These are phyloP conservation scores for Drosophila baimaii DNA, from an alignment of 1,140 invertebrate genomes.

Conservation along the genomic window DNA sequence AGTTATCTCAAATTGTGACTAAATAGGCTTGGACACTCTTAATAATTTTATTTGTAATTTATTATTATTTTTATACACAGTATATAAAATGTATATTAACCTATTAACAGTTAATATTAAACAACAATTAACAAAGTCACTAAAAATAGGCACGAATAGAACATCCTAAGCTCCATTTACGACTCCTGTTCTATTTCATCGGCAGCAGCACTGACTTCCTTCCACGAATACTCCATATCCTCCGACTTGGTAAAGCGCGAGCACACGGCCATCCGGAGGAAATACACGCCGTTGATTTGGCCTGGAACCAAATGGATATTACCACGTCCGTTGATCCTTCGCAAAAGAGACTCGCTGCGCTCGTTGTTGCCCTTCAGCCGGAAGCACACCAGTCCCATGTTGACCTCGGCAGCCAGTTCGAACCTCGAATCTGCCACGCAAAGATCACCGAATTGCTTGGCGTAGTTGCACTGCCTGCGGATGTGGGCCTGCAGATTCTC, in stretches of 20 bases:
- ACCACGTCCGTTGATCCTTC: slow-evolving; percentile 94
- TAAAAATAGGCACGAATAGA: slow-evolving; percentile 7
- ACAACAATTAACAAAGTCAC: not conserved
- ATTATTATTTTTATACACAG: not conserved
- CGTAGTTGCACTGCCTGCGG: slow-evolving; percentile 90
- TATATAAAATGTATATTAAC: not conserved
- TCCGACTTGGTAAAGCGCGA: slow-evolving; percentile 92
- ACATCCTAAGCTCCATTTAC: slow-evolving; percentile 7
- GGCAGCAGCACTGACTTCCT: slow-evolving; percentile 91
- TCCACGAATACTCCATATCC: slow-evolving; percentile 94
- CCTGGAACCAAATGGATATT: slow-evolving; percentile 98
- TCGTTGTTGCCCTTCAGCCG: slow-evolving; percentile 94
- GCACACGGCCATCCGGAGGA: slow-evolving; percentile 96
- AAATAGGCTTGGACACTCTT: too few species aligned
- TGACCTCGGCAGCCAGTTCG: slow-evolving; percentile 93
- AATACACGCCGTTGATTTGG: slow-evolving; percentile 92
- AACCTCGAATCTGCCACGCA: slow-evolving; percentile 90
- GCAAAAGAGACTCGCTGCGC: slow-evolving; percentile 92
- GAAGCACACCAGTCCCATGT: slow-evolving; percentile 97
- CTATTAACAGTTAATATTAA: not conserved
- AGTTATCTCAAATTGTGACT: too few species aligned
- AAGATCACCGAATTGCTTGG: slow-evolving; percentile 92
- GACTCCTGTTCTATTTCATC: slow-evolving; percentile 87
- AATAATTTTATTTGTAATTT: not conserved
- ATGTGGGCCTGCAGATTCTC: slow-evolving; percentile 96